Base-by-base conservation (phyloP, 2,888 invertebrate genomes). In the Limulus polyphemus region DNA sequence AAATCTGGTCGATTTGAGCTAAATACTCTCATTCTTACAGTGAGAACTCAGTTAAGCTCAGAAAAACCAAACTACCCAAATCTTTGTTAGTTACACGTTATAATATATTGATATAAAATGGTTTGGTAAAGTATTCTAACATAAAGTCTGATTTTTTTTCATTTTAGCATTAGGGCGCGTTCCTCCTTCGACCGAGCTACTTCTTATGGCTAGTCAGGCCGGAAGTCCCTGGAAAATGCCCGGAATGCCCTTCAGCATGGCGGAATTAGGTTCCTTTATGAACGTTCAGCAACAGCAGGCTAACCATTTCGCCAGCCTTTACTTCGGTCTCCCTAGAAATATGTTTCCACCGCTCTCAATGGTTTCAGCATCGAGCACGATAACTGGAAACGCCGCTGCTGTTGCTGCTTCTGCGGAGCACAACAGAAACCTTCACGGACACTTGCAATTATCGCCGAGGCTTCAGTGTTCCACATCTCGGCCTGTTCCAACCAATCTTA, bases 201-300 rank as follows among this genome's bases (percentile, higher is more conserved):
- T 67, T 11, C 54, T 62, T 11, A 56, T 67, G 57, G 67, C 67
- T 7, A 54, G 54, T n/a, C 16, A 32, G 32, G 62, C 61, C 11
- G 57, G 57, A 1, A 57, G 59, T 11, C 67, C 64, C 9, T 67
- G 67, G 67, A 67, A 67, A 49, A 49, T 67, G 10, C 67, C 67
- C 10, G 16, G 49, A 11, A 17, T 63, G 55, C 61, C 61, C 7
- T 47, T 66, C 11, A 61, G 63, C 48, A 64, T 66, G 58, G 58
- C 62, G 9, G 65, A 66, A 13, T 48, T 66, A 11, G 60, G 51
- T 46, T 63, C 65, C 10, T 56, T 65, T 11, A 60, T 65, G 56
- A 56, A 63, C 9, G 47, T 63, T 47, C 58, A 58, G 14, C 65
- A 60, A 14, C 64, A 65, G 46, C 58, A 62, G 46, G 65, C 62